phyloP scores from a whole-genome alignment of 1,140 invertebrate species.

The Schlechtendalia chinensis region DNA sequence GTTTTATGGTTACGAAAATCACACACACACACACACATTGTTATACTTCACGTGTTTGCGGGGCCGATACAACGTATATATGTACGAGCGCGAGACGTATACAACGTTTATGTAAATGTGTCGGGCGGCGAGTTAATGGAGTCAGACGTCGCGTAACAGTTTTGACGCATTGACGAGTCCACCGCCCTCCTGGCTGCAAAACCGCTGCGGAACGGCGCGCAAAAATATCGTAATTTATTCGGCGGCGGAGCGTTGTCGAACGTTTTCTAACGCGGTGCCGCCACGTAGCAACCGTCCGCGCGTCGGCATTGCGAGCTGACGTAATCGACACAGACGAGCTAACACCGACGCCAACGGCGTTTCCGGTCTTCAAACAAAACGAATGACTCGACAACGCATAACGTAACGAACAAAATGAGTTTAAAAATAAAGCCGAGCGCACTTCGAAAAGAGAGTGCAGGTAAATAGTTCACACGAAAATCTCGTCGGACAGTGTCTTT shows the following conservation, averaged over 20 bases:
- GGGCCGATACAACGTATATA: background rate
- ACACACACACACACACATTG: background rate
- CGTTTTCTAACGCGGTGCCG: background rate
- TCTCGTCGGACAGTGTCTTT: too few relatives aligned
- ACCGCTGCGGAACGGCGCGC: background rate
- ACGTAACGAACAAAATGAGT: too few relatives aligned
- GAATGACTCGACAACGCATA: too few relatives aligned
- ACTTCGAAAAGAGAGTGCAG: too few relatives aligned
- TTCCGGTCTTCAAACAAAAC: too few relatives aligned
- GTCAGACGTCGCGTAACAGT: constrained; percentile 30
- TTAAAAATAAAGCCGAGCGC: too few relatives aligned
- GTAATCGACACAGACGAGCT: too few relatives aligned
- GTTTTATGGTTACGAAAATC: background rate
- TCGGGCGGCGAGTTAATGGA: constrained; percentile 28
- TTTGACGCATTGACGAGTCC: constrained; percentile 35
- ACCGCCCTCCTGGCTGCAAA: background rate
- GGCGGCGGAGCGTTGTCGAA: background rate
- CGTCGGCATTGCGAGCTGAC: too few relatives aligned
- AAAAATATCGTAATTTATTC: background rate
- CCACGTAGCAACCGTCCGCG: too few relatives aligned
- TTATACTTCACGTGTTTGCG: constrained; percentile 19
- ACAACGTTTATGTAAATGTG: constrained; percentile 32
- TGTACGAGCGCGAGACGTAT: background rate
- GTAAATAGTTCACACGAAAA: too few relatives aligned
- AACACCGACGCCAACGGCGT: too few relatives aligned